Conservation (phyloP, 1,140 invertebrate species). For the Drosophila quadrilineata region DNA sequence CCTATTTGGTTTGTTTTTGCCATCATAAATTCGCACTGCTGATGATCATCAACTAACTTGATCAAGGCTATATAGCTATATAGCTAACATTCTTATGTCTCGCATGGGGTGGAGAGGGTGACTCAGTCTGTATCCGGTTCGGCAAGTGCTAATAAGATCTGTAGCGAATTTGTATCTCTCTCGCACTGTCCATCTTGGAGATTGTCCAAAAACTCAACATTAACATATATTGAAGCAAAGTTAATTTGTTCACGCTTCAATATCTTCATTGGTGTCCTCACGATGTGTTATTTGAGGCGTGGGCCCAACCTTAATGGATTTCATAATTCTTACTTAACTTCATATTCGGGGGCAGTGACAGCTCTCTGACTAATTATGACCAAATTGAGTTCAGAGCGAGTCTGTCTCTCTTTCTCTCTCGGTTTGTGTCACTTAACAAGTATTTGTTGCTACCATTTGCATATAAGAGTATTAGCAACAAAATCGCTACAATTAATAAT, state of each 20-base stretch:
- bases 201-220: no score
- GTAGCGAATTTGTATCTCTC: slow-evolving; percentile 40
- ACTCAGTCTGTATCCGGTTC: slow-evolving; percentile 53
- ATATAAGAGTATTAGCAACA: no score
- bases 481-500: no score
- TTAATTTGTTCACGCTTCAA: slow-evolving; percentile 43
- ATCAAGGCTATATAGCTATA: slow-evolving; percentile 40
- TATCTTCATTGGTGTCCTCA: slow-evolving; percentile 42
- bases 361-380: slow-evolving; percentile 64
- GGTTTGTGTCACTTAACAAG: slow-evolving; percentile 5
- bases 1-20: slow-evolving; percentile 29
- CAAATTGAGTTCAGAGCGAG: slow-evolving; percentile 15
- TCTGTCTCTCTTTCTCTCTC: no score
- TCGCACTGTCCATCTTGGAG: neutral
- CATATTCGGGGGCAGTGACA: slow-evolving; percentile 3
- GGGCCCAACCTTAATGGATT: slow-evolving; percentile 15
- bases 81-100: no score
- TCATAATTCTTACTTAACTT: slow-evolving; percentile 32
- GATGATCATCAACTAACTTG: no score
- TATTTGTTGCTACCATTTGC: slow-evolving; percentile 10
- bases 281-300: slow-evolving; percentile 19
- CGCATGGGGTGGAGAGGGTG: slow-evolving; percentile 14
- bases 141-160: slow-evolving; percentile 62
- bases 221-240: no score
- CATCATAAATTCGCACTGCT: slow-evolving; percentile 44